phyloP scores from a whole-genome alignment of 2,888 invertebrate species.

The Myopa testacea region DNA sequence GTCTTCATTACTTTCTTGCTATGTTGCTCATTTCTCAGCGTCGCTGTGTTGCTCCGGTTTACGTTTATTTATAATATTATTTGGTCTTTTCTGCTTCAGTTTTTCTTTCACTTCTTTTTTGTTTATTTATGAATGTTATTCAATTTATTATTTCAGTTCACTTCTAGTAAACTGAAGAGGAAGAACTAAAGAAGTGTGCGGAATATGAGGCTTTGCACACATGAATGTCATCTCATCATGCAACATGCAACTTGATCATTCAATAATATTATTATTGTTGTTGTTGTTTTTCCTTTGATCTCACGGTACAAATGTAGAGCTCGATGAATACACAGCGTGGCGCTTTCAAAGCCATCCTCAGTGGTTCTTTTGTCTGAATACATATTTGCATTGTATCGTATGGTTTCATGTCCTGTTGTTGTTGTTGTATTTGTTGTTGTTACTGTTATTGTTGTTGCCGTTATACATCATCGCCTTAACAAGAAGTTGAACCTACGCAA shows the following conservation, averaged over 20 bases:
- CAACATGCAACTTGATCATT: constrained; percentile 26
- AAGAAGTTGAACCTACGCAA: constrained; percentile 39
- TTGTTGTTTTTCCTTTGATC: constrained; percentile 19
- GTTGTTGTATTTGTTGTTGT: background rate
- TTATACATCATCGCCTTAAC: constrained; percentile 30
- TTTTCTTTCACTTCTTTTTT: constrained; percentile 45
- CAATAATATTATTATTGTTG: constrained; percentile 12
- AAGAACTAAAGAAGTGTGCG: constrained; percentile 61
- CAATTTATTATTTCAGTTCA: constrained; percentile 59
- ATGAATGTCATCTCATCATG: background rate
- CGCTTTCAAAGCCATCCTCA: constrained; percentile 11
- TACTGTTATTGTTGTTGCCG: constrained; percentile 21
- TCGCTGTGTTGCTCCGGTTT: background rate
- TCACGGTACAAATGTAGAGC: background rate
- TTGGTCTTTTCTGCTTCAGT: background rate
- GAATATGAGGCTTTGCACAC: constrained; percentile 49
- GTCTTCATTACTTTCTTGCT: constrained; percentile 33
- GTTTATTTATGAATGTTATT: constrained; percentile 67
- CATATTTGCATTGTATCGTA: constrained; percentile 34
- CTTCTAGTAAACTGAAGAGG: constrained; percentile 45
- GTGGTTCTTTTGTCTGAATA: constrained; percentile 15
- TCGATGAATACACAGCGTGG: constrained; percentile 17
- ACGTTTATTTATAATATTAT: background rate
- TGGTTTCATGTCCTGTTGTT: constrained; percentile 18
- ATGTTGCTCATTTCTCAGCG: constrained; percentile 6